Evolutionary conservation across 2,797 vertebrate species (phyloP).

Genomic region (Eulemur coronatus): DNA sequence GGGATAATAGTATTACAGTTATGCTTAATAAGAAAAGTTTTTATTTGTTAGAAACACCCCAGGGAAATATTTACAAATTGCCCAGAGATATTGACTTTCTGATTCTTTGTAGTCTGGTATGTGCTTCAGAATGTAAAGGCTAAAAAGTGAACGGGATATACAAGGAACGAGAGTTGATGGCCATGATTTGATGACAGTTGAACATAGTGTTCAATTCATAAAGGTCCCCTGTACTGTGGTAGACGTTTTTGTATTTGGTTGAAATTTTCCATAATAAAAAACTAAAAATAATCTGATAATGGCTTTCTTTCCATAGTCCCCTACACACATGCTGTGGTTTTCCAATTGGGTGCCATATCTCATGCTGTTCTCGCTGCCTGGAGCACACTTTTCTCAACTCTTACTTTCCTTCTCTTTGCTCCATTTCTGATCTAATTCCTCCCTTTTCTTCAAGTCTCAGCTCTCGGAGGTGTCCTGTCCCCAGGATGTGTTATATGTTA

Average conservation of each 20-base stretch:
- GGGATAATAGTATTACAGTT: background rate
- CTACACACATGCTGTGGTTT: background rate
- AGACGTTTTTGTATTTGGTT: background rate
- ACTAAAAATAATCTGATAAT: background rate
- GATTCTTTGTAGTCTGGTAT: background rate
- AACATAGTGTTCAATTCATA: background rate
- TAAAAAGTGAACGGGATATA: too few relatives aligned
- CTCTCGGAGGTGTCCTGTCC: background rate
- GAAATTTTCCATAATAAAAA: background rate
- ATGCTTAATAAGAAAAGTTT: background rate
- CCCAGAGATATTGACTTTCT: too few relatives aligned
- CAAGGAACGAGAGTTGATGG: background rate
- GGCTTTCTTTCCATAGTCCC: background rate
- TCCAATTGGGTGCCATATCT: background rate
- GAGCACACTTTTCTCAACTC: background rate
- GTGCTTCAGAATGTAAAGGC: background rate
- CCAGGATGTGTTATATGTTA: too few relatives aligned
- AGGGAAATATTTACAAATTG: background rate
- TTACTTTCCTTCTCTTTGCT: background rate
- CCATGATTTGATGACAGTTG: background rate
- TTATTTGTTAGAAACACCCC: background rate
- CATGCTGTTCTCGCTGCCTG: background rate
- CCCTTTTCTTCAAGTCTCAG: background rate
- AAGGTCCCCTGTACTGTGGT: background rate
- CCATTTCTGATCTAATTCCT: background rate